Evolutionary conservation across 1,140 invertebrate species (phyloP).

Genomic region (Pseudoatta argentina): DNA sequence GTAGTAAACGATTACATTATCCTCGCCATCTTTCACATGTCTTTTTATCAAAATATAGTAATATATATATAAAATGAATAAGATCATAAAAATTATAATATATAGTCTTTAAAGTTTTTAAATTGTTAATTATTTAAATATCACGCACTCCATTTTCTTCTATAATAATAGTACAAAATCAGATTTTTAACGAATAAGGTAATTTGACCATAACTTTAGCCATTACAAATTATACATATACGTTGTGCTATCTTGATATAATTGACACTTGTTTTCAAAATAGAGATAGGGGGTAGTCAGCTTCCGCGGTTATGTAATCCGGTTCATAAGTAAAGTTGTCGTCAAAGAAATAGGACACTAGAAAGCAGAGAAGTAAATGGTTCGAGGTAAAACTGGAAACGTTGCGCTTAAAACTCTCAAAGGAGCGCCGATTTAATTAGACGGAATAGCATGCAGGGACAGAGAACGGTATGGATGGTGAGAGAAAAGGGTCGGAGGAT

Average conservation of each 20-base stretch:
- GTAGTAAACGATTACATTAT: background rate
- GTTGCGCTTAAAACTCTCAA: constrained; percentile 68
- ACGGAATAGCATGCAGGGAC: constrained; percentile 58
- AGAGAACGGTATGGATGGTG: background rate
- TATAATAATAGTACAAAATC: background rate
- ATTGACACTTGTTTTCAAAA: constrained; percentile 32
- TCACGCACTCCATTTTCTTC: background rate
- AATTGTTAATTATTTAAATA: background rate
- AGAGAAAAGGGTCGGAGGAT: constrained; percentile 16
- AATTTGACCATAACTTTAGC: background rate
- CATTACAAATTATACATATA: background rate
- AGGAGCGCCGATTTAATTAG: constrained; percentile 72
- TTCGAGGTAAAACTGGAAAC: constrained; percentile 66
- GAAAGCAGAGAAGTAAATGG: constrained; percentile 66
- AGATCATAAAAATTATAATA: background rate
- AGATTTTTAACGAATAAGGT: background rate
- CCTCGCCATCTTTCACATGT: background rate
- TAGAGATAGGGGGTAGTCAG: background rate
- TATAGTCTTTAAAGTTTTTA: background rate
- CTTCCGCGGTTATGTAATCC: constrained; percentile 4
- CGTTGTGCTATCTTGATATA: background rate
- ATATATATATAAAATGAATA: background rate
- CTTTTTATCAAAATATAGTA: constrained; percentile 6
- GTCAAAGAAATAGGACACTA: constrained; percentile 59
- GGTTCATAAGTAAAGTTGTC: constrained; percentile 25